A percentile compares a stretch with the other conserved stretches of the same genome.
Evolutionary conservation across 2,888 invertebrate species (phyloP).

Genomic region (Eupithecia tripunctaria): DNA sequence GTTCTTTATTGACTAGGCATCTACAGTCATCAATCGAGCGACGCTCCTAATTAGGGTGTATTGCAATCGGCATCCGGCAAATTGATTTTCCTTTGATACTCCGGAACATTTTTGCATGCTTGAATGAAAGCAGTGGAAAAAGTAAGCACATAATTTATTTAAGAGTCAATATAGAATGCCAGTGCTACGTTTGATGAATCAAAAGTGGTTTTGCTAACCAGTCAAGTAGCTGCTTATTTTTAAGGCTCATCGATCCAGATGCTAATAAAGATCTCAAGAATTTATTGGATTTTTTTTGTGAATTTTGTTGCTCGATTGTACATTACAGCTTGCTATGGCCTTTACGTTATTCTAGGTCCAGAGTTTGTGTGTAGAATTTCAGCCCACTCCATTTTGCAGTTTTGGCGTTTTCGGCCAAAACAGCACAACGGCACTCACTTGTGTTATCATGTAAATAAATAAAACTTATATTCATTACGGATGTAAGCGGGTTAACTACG

Average conservation of each 20-base stretch:
- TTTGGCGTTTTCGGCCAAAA: no score
- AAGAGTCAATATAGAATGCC: not conserved
- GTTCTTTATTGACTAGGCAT: slow-evolving; percentile 8
- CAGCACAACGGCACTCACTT: no score
- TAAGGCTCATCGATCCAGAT: not conserved
- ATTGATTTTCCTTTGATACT: slow-evolving; percentile 23
- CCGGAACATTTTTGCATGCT: slow-evolving; percentile 12
- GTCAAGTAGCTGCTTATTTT: not conserved
- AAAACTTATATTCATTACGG: no score
- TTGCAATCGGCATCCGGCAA: slow-evolving; percentile 12
- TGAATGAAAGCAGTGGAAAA: slow-evolving; percentile 14
- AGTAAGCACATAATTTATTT: slow-evolving; percentile 21
- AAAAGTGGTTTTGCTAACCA: not conserved
- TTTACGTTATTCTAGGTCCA: no score
- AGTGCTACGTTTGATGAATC: not conserved
- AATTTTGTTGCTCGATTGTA: not conserved
- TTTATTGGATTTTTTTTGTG: not conserved
- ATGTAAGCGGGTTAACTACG: no score
- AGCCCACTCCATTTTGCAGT: no score
- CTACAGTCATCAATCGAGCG: slow-evolving; percentile 21
- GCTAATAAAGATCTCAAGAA: not conserved
- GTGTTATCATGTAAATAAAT: no score
- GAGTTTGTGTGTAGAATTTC: no score
- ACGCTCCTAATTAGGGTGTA: slow-evolving; percentile 17
- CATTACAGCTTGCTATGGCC: no score